Evolutionary conservation across 2,797 vertebrate species (phyloP), one percentile per base, ranked within the genome.

Genomic region (Huso huso): DNA sequence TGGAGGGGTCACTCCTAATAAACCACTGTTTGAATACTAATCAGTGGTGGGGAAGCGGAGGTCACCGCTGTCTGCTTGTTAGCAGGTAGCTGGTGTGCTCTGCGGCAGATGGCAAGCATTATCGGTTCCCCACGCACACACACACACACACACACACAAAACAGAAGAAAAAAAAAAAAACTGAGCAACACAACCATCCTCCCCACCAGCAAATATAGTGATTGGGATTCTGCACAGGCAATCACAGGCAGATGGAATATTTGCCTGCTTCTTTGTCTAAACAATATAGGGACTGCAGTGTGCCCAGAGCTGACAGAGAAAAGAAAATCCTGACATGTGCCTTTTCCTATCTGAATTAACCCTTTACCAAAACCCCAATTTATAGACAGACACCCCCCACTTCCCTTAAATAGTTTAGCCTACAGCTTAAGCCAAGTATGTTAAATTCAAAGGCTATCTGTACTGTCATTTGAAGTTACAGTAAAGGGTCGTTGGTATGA

Each of bases 11-110:
- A 86, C 57, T 83, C 79, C 86, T 86, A 87, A 88, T 87, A 86
- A 88, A 86, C 63, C 76, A 66, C 82, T 12, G 64, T 84, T 83
- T 93, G 94, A 95, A 96, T 96, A 92, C 92, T 93, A 94, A 98
- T 96, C 88, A 95, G 89, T 65, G 51, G 69, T 72, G 84, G 82
- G 83, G 84, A 88, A 72, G 83, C 85, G 84, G 84, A 84, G 87
- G 88, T 90, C 89, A 90, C 79, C 81, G 61, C 79, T 75, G 87
- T 75, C 83, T 81, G 84, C 84, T 84, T 82, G 81, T 73, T 88
- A 87, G 86, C 87, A 89, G 87, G 87, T 86, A 89, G 87, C 79
- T 75, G 37, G 76, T 90, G 89, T 91, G 89, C 86, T 88, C 81
- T 61, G 80, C 87, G 86, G 86, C 89, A 91, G 86, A 89, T 91